Percentiles rank a stretch among this genome's conserved stretches.
Evolutionary conservation across 2,113 vertebrate species (phyloP).

Genomic region (Peucedramus taeniatus): DNA sequence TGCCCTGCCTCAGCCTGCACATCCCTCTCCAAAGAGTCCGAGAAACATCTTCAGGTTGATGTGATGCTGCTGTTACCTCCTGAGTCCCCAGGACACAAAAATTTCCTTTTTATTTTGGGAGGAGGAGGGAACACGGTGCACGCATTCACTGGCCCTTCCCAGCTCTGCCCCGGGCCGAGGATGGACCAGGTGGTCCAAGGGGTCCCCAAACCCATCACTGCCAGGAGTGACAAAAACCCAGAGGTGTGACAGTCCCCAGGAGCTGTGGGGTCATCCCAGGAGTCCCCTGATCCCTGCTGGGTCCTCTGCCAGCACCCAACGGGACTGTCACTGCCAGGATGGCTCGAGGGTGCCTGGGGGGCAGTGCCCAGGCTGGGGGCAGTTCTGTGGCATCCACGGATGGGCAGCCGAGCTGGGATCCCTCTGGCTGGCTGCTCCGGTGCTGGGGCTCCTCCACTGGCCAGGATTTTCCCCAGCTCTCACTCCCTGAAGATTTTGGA

Average conservation of each 20-base stretch:
- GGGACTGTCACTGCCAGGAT: accelerated
- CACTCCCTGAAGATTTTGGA: not conserved
- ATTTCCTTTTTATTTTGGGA: not conserved
- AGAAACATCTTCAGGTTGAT: not conserved
- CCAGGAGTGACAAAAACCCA: not conserved
- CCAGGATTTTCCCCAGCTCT: not conserved
- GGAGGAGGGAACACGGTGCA: accelerated
- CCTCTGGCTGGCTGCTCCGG: accelerated
- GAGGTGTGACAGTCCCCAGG: not conserved
- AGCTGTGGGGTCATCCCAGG: not conserved
- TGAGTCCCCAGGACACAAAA: not conserved
- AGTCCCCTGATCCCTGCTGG: not conserved
- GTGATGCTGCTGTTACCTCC: not conserved
- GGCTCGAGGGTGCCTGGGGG: accelerated
- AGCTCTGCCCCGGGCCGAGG: not conserved
- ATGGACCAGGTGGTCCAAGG: not conserved
- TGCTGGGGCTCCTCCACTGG: accelerated
- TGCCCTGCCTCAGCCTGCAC: not conserved
- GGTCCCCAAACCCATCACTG: not conserved
- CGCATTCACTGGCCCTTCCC: accelerated
- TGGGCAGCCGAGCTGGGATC: not conserved
- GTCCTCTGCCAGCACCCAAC: accelerated
- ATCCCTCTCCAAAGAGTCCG: accelerated
- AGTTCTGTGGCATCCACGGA: not conserved
- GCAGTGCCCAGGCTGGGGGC: not conserved